These are phyloP conservation scores for Noctua fimbriata DNA, from an alignment of 2,888 invertebrate genomes.

Conservation along the genomic window DNA sequence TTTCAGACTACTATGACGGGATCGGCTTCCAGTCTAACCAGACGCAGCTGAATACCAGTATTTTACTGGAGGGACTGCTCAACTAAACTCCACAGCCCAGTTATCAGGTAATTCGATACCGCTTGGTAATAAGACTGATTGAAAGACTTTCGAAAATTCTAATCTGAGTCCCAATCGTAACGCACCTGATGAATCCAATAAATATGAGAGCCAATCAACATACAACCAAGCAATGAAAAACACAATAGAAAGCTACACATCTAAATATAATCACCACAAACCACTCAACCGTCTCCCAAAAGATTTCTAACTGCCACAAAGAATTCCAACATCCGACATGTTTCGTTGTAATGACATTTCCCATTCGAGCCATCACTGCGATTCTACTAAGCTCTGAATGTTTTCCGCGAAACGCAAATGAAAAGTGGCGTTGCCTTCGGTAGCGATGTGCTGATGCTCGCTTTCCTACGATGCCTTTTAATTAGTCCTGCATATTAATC, in stretches of 20 bases:
- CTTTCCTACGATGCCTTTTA: slow-evolving; percentile 71
- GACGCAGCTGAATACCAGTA: not conserved
- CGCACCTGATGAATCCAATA: not conserved
- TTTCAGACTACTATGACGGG: not conserved
- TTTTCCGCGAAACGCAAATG: slow-evolving; percentile 62
- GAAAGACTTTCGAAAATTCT: not conserved
- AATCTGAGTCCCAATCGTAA: not conserved
- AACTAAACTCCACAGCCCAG: not conserved
- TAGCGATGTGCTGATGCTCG: slow-evolving; percentile 56
- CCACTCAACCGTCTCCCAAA: slow-evolving; percentile 29
- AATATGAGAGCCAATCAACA: not conserved
- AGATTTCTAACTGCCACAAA: slow-evolving; percentile 30
- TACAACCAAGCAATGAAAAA: not conserved
- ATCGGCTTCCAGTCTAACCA: not conserved
- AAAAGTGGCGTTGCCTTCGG: slow-evolving; percentile 65
- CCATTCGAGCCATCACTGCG: slow-evolving; percentile 37
- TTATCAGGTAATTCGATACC: not conserved
- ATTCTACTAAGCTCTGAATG: slow-evolving; percentile 55
- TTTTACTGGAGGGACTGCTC: not conserved
- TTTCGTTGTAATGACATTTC: slow-evolving; percentile 45
- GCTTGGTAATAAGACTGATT: not conserved
- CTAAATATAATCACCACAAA: slow-evolving; percentile 15
- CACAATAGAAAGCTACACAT: slow-evolving; percentile 2
- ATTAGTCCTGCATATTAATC: slow-evolving; percentile 80
- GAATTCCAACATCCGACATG: slow-evolving; percentile 16